phyloP scores from a whole-genome alignment of 2,797 vertebrate genomes.

The Chloroceryle amazona region DNA sequence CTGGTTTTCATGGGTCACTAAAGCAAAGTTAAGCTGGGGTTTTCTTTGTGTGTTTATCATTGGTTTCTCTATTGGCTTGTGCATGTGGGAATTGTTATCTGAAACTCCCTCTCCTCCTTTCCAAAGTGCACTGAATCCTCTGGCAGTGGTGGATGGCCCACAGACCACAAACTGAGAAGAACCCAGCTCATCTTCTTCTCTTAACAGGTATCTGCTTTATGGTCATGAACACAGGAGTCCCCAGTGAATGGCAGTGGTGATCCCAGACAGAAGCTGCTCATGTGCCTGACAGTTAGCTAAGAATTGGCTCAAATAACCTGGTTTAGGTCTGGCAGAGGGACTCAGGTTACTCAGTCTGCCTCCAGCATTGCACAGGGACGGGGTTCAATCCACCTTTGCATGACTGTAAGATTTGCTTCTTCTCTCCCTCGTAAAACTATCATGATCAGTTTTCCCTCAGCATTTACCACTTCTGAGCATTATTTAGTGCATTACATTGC shows the following conservation, averaged over 20 bases:
- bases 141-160: neutral
- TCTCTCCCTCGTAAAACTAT: neutral
- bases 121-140: neutral
- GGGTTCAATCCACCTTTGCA: neutral
- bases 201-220: neutral
- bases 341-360: neutral
- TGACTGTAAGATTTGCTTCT: neutral
- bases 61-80: neutral
- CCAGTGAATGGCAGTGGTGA: neutral
- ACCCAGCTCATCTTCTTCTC: neutral
- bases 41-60: neutral
- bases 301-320: neutral
- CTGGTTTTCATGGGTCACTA: neutral
- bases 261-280: neutral
- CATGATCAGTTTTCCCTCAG: neutral
- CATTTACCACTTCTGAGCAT: neutral
- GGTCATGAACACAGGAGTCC: neutral
- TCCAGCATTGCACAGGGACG: neutral
- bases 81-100: neutral
- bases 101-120: neutral
- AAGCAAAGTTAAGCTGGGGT: neutral
- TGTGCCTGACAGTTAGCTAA: neutral
- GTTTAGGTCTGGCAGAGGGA: neutral
- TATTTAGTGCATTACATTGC: neutral
- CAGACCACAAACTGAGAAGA: neutral